A percentile compares a stretch with the other conserved stretches of the same genome.
These are phyloP conservation scores for Pseudeuparius sepicola DNA, from an alignment of 2,888 invertebrate species.

Conservation along the genomic window DNA sequence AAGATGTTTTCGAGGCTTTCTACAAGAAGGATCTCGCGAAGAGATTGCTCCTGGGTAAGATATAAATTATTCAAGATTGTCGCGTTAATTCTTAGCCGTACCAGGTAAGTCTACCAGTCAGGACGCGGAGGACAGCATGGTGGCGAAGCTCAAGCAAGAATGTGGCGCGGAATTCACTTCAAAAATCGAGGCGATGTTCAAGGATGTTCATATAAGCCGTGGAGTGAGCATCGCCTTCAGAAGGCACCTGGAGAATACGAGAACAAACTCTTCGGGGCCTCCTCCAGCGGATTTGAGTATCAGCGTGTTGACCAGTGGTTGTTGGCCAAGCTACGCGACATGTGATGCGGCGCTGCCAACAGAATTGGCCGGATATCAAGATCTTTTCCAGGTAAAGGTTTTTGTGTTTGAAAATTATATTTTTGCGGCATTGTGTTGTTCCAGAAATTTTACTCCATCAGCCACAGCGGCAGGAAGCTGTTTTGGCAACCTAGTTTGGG, in stretches of 20 bases:
- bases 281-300: slow-evolving; percentile 83
- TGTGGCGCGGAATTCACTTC: slow-evolving; percentile 97
- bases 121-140: slow-evolving; percentile 97
- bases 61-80: too few relatives aligned
- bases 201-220: slow-evolving; percentile 95
- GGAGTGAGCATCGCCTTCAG: slow-evolving; percentile 91
- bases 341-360: slow-evolving; percentile 81
- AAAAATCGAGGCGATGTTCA: slow-evolving; percentile 98
- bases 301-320: slow-evolving; percentile 92
- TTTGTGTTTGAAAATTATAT: too few relatives aligned
- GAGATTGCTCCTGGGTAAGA: slow-evolving; percentile 81
- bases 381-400: too few relatives aligned
- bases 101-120: slow-evolving; percentile 97
- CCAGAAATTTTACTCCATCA: slow-evolving; percentile 88
- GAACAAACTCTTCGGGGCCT: slow-evolving; percentile 23
- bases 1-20: slow-evolving; percentile 98
- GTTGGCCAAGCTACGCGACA: slow-evolving; percentile 93
- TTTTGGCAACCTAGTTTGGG: slow-evolving; percentile 97
- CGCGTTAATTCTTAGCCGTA: too few relatives aligned
- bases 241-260: slow-evolving; percentile 42
- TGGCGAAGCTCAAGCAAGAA: slow-evolving; percentile 94
- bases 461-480: slow-evolving; percentile 92
- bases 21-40: slow-evolving; percentile 98
- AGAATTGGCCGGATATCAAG: slow-evolving; percentile 82
- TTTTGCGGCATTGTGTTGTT: too few relatives aligned